Evolutionary conservation across 2,797 vertebrate genomes (phyloP).

Genomic region (Takifugu ocellatus): DNA sequence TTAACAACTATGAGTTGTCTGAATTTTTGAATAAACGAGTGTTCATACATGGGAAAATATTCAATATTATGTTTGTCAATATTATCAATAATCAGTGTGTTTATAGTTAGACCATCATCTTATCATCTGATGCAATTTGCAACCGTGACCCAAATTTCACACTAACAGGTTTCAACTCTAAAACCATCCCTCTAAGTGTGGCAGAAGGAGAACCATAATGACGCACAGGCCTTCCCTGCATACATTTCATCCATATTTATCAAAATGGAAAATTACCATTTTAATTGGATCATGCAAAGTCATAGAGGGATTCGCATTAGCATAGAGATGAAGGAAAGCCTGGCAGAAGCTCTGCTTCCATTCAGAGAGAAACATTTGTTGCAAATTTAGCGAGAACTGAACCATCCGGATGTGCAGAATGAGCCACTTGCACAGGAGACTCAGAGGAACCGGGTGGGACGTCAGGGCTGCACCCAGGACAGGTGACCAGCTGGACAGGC

Average conservation of each 20-base stretch:
- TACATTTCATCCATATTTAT: constrained; percentile 47
- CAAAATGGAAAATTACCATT: constrained; percentile 29
- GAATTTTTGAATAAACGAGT: constrained; percentile 1
- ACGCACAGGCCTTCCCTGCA: constrained; percentile 57
- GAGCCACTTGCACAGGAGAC: too few relatives aligned
- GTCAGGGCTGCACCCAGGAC: too few relatives aligned
- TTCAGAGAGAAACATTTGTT: constrained; percentile 7
- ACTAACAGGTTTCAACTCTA: background rate
- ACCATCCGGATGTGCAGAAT: too few relatives aligned
- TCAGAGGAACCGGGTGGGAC: too few relatives aligned
- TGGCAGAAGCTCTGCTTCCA: constrained; percentile 9
- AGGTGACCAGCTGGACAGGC: too few relatives aligned
- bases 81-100: constrained; percentile 2
- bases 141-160: constrained; percentile 34
- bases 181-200: constrained; percentile 31
- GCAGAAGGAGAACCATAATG: constrained; percentile 36
- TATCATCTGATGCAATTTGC: background rate
- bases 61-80: constrained; percentile 5
- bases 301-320: constrained; percentile 27
- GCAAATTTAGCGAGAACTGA: too few relatives aligned
- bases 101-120: background rate
- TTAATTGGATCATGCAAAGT: constrained; percentile 31
- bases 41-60: constrained; percentile 7
- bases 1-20: background rate
- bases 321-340: constrained; percentile 22